phyloP scores from a whole-genome alignment of 23 tunicate genomes.

The Halocynthia aurantium region DNA sequence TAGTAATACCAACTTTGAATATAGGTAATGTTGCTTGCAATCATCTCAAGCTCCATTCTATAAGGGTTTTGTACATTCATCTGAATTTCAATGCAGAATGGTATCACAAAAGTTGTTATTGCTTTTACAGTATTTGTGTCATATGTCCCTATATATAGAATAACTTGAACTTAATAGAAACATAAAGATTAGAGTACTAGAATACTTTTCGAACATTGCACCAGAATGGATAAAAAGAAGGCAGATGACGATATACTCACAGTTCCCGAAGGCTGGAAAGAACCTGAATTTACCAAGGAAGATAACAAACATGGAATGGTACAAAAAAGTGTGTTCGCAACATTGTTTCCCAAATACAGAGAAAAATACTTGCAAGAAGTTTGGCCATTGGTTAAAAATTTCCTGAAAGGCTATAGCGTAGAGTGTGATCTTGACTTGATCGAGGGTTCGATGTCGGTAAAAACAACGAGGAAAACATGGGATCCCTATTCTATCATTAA shows the following conservation, averaged over 20 bases:
- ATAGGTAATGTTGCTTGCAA: too few species aligned
- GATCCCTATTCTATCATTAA: conserved; percentile 93
- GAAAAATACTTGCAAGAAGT: conserved; percentile 89
- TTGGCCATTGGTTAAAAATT: conserved; percentile 93
- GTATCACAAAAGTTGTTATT: too few species aligned
- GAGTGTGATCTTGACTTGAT: conserved; percentile 78
- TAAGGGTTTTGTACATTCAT: too few species aligned
- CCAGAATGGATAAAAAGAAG: conserved; percentile 18
- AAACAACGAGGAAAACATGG: conserved; percentile 93
- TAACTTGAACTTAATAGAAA: too few species aligned
- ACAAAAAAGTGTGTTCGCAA: conserved; percentile 85
- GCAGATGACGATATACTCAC: conserved; percentile 35
- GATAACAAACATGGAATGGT: conserved; percentile 86
- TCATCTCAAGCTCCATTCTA: too few species aligned
- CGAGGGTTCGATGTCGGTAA: conserved; percentile 93
- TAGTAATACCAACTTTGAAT: too few species aligned
- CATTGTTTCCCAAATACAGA: conserved; percentile 91
- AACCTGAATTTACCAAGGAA: conserved; percentile 57
- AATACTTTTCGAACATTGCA: not conserved
- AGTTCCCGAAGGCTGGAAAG: conserved; percentile 94
- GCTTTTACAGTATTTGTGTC: too few species aligned
- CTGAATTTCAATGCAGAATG: too few species aligned
- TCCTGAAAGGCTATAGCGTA: conserved; percentile 57
- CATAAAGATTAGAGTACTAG: too few species aligned
- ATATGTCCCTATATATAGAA: too few species aligned